These are phyloP conservation scores for Scaptomyza tumidula DNA, from an alignment of 2,888 invertebrate genomes.

Conservation along the genomic window DNA sequence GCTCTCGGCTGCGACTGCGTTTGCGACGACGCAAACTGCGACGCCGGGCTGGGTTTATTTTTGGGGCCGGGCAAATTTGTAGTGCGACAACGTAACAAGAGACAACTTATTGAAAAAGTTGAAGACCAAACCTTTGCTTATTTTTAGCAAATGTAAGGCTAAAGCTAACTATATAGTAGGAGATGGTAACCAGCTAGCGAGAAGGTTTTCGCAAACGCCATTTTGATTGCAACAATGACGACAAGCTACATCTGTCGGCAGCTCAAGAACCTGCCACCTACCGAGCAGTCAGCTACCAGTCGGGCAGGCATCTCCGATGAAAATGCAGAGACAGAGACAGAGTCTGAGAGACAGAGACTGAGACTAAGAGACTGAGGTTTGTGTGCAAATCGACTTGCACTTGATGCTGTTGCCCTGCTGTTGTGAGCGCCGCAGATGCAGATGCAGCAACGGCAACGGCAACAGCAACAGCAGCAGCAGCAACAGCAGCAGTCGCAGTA, in stretches of 20 bases:
- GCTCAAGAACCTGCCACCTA: constrained; percentile 59
- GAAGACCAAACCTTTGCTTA: constrained; percentile 31
- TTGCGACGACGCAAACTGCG: constrained; percentile 15
- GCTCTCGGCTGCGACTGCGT: constrained; percentile 15
- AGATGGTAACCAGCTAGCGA: constrained; percentile 1
- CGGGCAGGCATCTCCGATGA: constrained; percentile 2
- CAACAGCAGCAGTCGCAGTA: constrained; percentile 65
- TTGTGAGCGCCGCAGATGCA: constrained; percentile 81
- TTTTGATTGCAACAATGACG: constrained; percentile 63
- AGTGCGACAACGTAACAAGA: constrained; percentile 36
- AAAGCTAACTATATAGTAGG: neutral
- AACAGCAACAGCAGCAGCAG: constrained; percentile 61
- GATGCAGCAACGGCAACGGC: constrained; percentile 74
- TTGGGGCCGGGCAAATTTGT: constrained; percentile 57
- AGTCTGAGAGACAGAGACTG: constrained; percentile 9
- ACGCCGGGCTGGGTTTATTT: constrained; percentile 46
- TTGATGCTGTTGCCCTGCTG: constrained; percentile 80
- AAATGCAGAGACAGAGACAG: constrained; percentile 25
- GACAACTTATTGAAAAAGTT: constrained; percentile 55
- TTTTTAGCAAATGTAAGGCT: constrained; percentile 12
- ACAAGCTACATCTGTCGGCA: constrained; percentile 54
- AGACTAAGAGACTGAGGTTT: constrained; percentile 6
- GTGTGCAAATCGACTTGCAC: constrained; percentile 67
- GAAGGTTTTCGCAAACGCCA: constrained; percentile 50
- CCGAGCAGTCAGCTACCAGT: constrained; percentile 18